Conservation (phyloP, 2,113 vertebrate genomes). For the Diglossa brunneiventris region DNA sequence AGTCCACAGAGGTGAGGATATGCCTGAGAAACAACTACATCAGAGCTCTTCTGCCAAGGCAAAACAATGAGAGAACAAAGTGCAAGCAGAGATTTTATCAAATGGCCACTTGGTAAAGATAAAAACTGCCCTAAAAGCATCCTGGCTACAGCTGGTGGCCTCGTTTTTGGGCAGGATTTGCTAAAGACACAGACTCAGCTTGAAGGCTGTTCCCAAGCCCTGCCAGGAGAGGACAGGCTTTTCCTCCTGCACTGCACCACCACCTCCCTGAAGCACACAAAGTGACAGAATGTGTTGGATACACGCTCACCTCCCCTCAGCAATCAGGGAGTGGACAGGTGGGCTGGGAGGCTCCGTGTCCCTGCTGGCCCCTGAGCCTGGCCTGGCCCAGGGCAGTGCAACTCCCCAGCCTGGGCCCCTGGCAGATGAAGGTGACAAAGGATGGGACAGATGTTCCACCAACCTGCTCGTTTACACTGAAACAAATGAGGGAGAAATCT, state of each 20-base stretch:
- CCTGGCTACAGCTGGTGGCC: not conserved
- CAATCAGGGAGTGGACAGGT: too few relatives aligned
- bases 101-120: not conserved
- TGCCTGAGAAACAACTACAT: not conserved
- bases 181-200: not conserved
- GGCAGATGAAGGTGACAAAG: not conserved
- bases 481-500: not conserved
- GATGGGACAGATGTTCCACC: not conserved
- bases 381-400: not conserved
- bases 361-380: not conserved
- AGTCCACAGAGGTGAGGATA: not conserved
- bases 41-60: not conserved
- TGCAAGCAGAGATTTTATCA: not conserved
- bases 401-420: not conserved
- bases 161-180: not conserved
- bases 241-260: not conserved
- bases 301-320: accelerated
- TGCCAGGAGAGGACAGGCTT: not conserved
- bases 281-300: not conserved
- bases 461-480: not conserved
- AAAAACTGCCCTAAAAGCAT: not conserved
- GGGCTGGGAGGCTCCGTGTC: accelerated
- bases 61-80: not conserved
- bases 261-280: not conserved
- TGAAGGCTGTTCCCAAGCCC: not conserved